phyloP scores from a whole-genome alignment of 2,113 vertebrate species.

The Sterna hirundo region DNA sequence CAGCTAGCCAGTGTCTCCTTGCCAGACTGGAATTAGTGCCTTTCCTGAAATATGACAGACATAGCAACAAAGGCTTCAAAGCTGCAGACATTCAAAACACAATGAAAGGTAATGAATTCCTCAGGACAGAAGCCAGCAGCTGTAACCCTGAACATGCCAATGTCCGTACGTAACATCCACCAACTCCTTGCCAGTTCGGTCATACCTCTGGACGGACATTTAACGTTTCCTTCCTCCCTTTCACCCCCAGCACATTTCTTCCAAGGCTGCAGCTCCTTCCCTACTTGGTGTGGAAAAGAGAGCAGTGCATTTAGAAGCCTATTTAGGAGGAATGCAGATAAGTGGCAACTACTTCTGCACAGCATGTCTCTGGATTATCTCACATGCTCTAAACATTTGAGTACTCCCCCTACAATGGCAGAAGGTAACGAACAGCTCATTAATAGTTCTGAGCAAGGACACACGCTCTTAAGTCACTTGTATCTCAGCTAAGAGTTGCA shows the following conservation, averaged over 20 bases:
- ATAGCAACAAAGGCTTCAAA: conserved; percentile 19
- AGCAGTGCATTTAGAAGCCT: background rate
- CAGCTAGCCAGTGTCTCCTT: background rate
- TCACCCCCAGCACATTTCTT: background rate
- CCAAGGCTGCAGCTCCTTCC: conserved; percentile 32
- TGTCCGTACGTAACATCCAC: background rate
- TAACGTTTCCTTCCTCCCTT: background rate
- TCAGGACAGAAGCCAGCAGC: background rate
- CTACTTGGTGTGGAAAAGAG: conserved; percentile 66
- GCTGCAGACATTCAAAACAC: background rate
- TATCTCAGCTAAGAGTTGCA: background rate
- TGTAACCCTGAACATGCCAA: background rate
- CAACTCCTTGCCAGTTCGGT: background rate
- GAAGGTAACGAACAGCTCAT: conserved; percentile 41
- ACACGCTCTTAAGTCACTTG: background rate
- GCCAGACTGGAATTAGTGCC: background rate
- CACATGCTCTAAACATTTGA: conserved; percentile 17
- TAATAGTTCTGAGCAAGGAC: conserved; percentile 34
- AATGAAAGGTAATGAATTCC: background rate
- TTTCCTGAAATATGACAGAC: background rate
- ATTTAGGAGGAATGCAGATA: conserved; percentile 64
- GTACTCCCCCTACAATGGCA: background rate
- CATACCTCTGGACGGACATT: background rate
- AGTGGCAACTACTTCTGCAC: conserved; percentile 41
- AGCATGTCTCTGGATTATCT: conserved; percentile 58